These are phyloP conservation scores for Ursus arctos DNA, from an alignment of 2,113 vertebrate genomes.

Conservation along the genomic window DNA sequence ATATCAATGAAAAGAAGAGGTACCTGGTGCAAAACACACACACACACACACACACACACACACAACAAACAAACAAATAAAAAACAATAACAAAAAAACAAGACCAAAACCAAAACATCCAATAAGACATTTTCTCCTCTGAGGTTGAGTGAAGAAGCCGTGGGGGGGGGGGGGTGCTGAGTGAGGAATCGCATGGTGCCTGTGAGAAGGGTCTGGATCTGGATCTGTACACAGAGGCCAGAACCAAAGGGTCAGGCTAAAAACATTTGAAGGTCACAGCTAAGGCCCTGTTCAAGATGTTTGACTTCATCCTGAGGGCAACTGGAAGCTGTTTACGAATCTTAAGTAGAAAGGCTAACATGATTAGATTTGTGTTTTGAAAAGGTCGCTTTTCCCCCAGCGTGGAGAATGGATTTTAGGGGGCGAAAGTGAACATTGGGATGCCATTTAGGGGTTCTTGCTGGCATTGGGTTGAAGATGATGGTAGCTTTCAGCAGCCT, in stretches of 20 bases:
- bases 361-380: conserved; percentile 72
- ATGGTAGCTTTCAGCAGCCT: not conserved
- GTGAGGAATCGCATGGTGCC: fast-evolving
- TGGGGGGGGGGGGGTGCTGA: not conserved
- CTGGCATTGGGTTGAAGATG: not conserved
- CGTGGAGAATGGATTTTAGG: conserved; percentile 64
- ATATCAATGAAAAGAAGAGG: not conserved
- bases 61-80: not conserved
- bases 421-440: not conserved
- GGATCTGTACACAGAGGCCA: not conserved
- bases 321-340: conserved; percentile 72
- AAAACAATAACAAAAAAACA: not conserved
- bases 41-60: too few relatives aligned
- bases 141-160: not conserved
- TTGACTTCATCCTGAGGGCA: conserved; percentile 73
- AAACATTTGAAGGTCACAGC: conserved; percentile 59
- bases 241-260: conserved; percentile 3
- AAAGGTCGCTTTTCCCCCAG: conserved; percentile 54
- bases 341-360: conserved; percentile 72
- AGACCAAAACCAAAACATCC: not conserved
- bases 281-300: conserved; percentile 64
- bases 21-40: not conserved
- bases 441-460: not conserved
- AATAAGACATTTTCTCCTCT: not conserved
- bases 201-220: not conserved